A percentile compares a stretch with the other conserved stretches of the same genome.
These are phyloP conservation scores for Dasyprocta punctata DNA, from an alignment of 2,113 vertebrate species.

Conservation along the genomic window DNA sequence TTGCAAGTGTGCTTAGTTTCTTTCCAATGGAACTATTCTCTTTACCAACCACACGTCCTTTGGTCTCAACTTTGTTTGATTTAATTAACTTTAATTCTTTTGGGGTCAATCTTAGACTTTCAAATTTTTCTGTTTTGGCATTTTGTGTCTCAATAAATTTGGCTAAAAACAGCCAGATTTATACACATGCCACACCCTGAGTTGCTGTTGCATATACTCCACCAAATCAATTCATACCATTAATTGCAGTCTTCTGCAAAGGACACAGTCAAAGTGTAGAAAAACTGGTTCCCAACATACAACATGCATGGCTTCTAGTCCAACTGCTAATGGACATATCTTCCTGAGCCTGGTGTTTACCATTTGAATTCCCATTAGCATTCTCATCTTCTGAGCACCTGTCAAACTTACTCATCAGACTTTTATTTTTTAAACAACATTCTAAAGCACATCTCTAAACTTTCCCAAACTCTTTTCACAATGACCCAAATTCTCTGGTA, in stretches of 20 bases:
- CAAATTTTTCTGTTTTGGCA: neutral
- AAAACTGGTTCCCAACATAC: neutral
- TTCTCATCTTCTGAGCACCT: neutral
- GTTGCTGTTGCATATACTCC: neutral
- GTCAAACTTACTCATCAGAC: neutral
- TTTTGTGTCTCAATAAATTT: neutral
- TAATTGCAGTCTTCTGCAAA: neutral
- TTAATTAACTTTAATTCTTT: neutral
- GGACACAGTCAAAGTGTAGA: neutral
- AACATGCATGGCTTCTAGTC: neutral
- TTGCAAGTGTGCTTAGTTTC: neutral
- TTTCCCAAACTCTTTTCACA: neutral
- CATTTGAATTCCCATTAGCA: neutral
- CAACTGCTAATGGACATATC: neutral
- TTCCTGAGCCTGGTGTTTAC: neutral
- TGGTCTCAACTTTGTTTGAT: neutral
- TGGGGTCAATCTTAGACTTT: neutral
- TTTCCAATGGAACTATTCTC: neutral
- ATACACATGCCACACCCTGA: neutral
- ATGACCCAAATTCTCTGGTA: neutral
- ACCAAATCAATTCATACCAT: neutral
- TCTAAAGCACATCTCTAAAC: neutral
- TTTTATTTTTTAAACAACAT: neutral
- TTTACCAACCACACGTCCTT: neutral
- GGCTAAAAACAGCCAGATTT: neutral